Conservation (phyloP, 1,140 invertebrate species). For the Conopomorpha cramerella region DNA sequence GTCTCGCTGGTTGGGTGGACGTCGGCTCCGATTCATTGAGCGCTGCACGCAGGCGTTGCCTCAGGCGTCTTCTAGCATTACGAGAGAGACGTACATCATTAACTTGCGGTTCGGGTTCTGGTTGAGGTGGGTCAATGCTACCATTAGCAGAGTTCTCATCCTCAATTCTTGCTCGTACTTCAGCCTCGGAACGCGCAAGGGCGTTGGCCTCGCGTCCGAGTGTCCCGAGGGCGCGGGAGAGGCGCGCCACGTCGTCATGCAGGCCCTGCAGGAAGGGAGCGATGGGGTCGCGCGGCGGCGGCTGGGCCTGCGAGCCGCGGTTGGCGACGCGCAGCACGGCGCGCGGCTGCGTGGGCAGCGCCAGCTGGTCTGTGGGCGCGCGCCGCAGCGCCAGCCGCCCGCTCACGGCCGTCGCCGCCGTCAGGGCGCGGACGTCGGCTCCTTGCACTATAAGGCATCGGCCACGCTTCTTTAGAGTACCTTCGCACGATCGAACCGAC, state of each 20-base stretch:
- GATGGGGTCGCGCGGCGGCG: slow-evolving; percentile 5
- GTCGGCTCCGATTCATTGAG: too few relatives aligned
- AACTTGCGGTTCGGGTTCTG: too few relatives aligned
- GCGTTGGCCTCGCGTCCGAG: slow-evolving; percentile 24
- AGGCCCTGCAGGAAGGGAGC: slow-evolving; percentile 27
- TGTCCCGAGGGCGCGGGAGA: slow-evolving; percentile 27
- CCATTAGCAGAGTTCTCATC: too few relatives aligned
- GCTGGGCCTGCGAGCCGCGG: slow-evolving; percentile 18
- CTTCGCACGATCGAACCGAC: slow-evolving; percentile 44
- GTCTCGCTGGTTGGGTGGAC: too few relatives aligned
- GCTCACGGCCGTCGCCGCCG: slow-evolving; percentile 18
- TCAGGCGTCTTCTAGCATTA: too few relatives aligned
- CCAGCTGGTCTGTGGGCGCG: slow-evolving; percentile 22
- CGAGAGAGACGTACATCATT: too few relatives aligned
- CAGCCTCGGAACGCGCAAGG: slow-evolving; percentile 19
- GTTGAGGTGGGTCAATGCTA: too few relatives aligned
- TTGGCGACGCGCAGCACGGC: slow-evolving; percentile 37
- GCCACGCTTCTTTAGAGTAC: slow-evolving; percentile 36
- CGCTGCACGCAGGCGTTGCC: too few relatives aligned
- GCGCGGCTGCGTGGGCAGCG: slow-evolving; percentile 25
- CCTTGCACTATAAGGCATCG: slow-evolving; percentile 27
- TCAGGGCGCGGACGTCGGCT: slow-evolving; percentile 22
- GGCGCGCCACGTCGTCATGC: slow-evolving; percentile 24
- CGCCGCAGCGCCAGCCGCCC: slow-evolving; percentile 29
- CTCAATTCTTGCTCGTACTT: slow-evolving; percentile 17